phyloP scores from a whole-genome alignment of 2,888 invertebrate species.

The Pomacea canaliculata region DNA sequence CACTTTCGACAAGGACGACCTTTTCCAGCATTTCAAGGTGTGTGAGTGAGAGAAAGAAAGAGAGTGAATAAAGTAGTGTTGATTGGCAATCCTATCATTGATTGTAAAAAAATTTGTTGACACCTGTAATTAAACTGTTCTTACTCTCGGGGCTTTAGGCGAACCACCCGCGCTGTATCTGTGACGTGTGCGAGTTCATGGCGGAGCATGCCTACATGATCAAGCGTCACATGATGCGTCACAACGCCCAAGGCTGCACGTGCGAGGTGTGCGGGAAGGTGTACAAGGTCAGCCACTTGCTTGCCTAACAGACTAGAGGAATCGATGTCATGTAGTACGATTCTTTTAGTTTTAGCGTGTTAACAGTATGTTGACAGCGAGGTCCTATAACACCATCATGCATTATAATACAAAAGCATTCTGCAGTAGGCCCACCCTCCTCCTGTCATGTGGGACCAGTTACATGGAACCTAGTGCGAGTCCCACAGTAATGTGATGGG shows the following conservation, averaged over 20 bases:
- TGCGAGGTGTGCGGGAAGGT: constrained; percentile 69
- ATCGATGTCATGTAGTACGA: not conserved
- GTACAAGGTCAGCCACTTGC: constrained; percentile 63
- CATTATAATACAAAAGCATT: no score
- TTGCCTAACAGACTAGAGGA: not conserved
- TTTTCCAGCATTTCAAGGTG: constrained; percentile 68
- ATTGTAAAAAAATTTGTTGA: no score
- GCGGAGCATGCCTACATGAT: constrained; percentile 69
- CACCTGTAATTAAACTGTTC: no score
- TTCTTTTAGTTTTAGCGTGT: not conserved
- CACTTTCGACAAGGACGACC: constrained; percentile 56
- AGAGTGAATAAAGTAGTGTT: not conserved
- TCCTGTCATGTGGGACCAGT: no score
- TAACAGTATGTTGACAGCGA: not conserved
- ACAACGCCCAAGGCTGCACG: constrained; percentile 64
- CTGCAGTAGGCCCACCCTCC: no score
- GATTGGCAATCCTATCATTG: no score
- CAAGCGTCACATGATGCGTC: constrained; percentile 69
- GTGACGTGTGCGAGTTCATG: constrained; percentile 66
- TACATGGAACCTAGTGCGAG: no score
- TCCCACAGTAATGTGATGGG: no score
- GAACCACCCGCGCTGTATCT: constrained; percentile 67
- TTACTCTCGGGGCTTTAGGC: constrained; percentile 43
- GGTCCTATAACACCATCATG: no score
- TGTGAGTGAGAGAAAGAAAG: constrained; percentile 6